Base-by-base conservation (phyloP, 2,113 vertebrate species). In the Seriola dumerili region DNA sequence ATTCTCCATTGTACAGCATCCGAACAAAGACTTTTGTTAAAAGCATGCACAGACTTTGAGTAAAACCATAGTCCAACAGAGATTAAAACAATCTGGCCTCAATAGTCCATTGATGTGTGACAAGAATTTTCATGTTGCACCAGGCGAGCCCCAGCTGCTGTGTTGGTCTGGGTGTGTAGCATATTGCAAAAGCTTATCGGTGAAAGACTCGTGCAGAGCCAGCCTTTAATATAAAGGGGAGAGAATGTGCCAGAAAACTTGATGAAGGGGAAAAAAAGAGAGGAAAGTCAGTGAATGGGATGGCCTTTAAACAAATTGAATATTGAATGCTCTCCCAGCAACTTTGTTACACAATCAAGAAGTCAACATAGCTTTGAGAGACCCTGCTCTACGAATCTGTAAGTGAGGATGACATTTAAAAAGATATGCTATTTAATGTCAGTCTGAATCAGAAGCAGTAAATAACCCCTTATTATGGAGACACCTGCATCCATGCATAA, bases 61-160 rank as follows among this genome's bases (percentile, higher is more conserved):
- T 12, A 83, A 68, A 77, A 79, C 46, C 29, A 57, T 16, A 52
- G 59, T 40, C 0, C 21, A 55, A 17, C 9, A 61, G 52, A 70
- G 46, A 36, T 13, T 25, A 50, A 65, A 59, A 16, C 46, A 70
- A 32, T 32, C 5, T 67, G n/a, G n/a, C 36, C 59, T 76, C 50
- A 76, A 67, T 71, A 63, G 55, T 72, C 19, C 58, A 80, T 61
- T 73, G 62, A 68, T 80, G 62, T 76, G 71, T 83, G 72, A 69
- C 66, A 79, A 67, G 67, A 73, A 68, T 71, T 71, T 69, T 57
- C 61, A 67, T 74, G 72, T 63, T 66, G 72, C 58, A 83, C 5
- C 64, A 62, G 14, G 11, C 21, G 61, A 64, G 67, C 21, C 17
- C 32, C 32, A 44, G 57, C 44, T 62, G 57, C 12, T 58, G 16